Evolutionary conservation across 2,797 vertebrate species (phyloP), one percentile per base, ranked within the genome.

Genomic region (Poecile montanus): DNA sequence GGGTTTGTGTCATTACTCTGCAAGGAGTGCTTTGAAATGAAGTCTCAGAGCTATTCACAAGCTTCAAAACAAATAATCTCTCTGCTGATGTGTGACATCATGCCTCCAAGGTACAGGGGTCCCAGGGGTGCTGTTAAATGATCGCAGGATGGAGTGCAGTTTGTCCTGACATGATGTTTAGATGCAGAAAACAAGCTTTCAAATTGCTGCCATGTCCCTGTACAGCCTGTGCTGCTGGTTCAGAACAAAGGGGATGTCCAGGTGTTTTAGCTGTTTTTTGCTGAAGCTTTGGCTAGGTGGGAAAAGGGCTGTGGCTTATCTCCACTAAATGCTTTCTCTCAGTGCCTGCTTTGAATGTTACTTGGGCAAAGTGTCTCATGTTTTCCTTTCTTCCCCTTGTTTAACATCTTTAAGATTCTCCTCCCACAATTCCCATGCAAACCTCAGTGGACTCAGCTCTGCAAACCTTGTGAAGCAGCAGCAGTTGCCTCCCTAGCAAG

Each of bases 31-130:
- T 93, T 82, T 53, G 66, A 93, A 91, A 84, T 79, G 62, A 90
- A 74, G 77, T 91, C 88, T 96, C 70, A 30, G 88, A 87, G 94
- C 89, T 92, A 60, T 84, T 90, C 51, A 36, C 63, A 57, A 82
- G 74, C 74, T 87, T 88, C 88, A 85, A 71, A 96, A 95, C 88
- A 96, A 95, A 85, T 74, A 91, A 89, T 73, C 67, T 94, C 78
- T 82, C 73, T 87, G 71, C 68, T 85, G 85, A 63, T 5, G 13
- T 73, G 85, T 85, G 89, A 57, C 88, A 79, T 91, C 85, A 38
- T 87, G 88, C 71, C 94, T 74, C 93, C 57, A 25, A 90, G 93
- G 95, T 63, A 34, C 60, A 40, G 74, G 36, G 53, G 29, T 91
- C 91, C 89, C 95, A 78, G 66, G 89, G 67, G 91, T 86, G 60